Evolutionary conservation across 2,797 vertebrate genomes (phyloP).

Genomic region (Aratinga solstitialis): DNA sequence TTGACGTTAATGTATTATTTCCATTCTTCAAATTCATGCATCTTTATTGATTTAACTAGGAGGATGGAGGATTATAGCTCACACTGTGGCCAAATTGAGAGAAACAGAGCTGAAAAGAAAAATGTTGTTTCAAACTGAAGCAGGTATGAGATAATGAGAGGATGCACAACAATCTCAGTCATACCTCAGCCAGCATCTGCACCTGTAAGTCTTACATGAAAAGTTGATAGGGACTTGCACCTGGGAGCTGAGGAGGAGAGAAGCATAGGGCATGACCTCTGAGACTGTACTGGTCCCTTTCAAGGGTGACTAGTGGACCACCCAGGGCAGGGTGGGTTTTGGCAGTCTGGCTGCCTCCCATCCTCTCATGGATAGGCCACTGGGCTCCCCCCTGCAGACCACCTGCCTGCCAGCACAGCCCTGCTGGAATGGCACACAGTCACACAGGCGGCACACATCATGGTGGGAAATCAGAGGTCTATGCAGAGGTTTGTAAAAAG

Average conservation of each 20-base stretch:
- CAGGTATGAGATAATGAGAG: background rate
- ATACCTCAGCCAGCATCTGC: background rate
- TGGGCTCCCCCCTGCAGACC: rapidly evolving
- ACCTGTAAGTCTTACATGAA: background rate
- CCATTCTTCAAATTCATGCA: background rate
- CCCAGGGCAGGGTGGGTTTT: background rate
- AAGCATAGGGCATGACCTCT: rapidly evolving
- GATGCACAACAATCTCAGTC: background rate
- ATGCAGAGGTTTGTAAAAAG: background rate
- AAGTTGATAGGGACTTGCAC: background rate
- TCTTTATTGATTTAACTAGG: background rate
- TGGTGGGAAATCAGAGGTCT: background rate
- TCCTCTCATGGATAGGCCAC: background rate
- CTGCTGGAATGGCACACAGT: rapidly evolving
- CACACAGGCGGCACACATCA: rapidly evolving
- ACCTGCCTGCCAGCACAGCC: background rate
- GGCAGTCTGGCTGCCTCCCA: background rate
- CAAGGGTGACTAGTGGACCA: background rate
- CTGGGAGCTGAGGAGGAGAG: background rate
- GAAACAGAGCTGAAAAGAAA: background rate
- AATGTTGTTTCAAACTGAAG: background rate
- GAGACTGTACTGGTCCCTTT: rapidly evolving
- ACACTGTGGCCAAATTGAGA: background rate
- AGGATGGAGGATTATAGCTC: background rate
- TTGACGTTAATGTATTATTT: background rate